These are phyloP conservation scores for Semaprochilodus insignis DNA, from an alignment of 2,797 vertebrate genomes.

Conservation along the genomic window DNA sequence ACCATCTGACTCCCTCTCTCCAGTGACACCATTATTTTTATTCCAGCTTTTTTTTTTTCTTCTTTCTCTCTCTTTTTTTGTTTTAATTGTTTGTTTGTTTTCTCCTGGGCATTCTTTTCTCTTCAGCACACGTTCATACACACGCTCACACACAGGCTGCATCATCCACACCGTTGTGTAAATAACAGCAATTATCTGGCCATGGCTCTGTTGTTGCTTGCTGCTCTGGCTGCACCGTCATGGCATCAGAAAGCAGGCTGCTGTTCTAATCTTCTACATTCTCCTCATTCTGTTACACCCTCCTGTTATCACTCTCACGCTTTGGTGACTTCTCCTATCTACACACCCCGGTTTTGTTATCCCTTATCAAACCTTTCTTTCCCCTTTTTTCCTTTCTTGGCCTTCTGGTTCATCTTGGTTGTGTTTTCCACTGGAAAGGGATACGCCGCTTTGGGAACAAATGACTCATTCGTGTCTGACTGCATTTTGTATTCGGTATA, in stretches of 20 bases:
- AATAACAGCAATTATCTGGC: neutral
- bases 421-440: neutral
- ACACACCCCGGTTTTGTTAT: neutral
- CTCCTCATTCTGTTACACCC: neutral
- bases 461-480: neutral
- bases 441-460: neutral
- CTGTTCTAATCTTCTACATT: neutral
- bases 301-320: neutral
- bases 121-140: neutral
- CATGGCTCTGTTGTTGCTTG: neutral
- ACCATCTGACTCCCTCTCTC: too few species aligned
- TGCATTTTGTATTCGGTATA: neutral
- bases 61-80: neutral
- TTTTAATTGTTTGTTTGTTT: neutral
- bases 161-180: neutral
- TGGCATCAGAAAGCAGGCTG: neutral
- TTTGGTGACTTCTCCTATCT: neutral
- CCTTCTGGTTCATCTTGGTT: neutral
- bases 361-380: neutral
- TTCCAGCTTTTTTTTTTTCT: neutral
- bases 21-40: neutral
- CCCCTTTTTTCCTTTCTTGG: neutral
- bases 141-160: neutral
- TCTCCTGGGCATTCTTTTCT: neutral
- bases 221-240: neutral